Percentiles rank a stretch among this genome's conserved stretches.
Evolutionary conservation across 2,888 invertebrate species (phyloP).

Genomic region (Cosmia pyralina): DNA sequence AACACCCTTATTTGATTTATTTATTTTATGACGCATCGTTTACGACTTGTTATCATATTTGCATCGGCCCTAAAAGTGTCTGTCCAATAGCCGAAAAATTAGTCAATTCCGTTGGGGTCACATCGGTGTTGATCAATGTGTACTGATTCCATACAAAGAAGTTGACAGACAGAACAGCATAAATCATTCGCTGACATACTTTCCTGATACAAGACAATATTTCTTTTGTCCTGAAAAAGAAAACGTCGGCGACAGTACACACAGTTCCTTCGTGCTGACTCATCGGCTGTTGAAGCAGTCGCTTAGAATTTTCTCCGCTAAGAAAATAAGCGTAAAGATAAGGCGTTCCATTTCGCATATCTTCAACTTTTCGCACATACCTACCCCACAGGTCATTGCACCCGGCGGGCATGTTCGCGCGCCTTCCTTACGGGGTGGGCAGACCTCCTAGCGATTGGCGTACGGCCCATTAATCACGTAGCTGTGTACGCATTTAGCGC

Average conservation of each 20-base stretch:
- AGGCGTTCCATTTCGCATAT: slow-evolving; percentile 40
- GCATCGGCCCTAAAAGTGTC: background rate
- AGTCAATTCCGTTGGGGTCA: background rate
- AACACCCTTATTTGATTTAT: background rate
- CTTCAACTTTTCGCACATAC: slow-evolving; percentile 48
- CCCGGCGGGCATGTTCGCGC: slow-evolving; percentile 33
- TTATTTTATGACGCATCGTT: background rate
- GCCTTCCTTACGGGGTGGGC: slow-evolving; percentile 57
- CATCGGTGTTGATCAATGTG: background rate
- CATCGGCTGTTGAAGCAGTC: slow-evolving; percentile 25
- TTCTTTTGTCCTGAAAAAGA: slow-evolving; percentile 25
- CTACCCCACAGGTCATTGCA: slow-evolving; percentile 52
- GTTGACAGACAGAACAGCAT: background rate
- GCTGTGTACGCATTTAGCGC: slow-evolving; percentile 70
- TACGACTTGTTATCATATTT: slow-evolving; percentile 8
- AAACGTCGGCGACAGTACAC: background rate
- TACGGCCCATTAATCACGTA: slow-evolving; percentile 72
- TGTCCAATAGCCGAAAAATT: background rate
- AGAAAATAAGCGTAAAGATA: slow-evolving; percentile 43
- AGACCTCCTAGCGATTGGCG: slow-evolving; percentile 58
- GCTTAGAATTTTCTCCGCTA: slow-evolving; percentile 43
- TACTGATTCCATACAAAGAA: slow-evolving; percentile 25
- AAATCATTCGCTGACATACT: slow-evolving; percentile 22
- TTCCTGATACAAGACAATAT: slow-evolving; percentile 16
- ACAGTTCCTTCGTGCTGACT: slow-evolving; percentile 28